Conservation (phyloP, 1,140 invertebrate genomes). For the Dermatophagoides farinae region DNA sequence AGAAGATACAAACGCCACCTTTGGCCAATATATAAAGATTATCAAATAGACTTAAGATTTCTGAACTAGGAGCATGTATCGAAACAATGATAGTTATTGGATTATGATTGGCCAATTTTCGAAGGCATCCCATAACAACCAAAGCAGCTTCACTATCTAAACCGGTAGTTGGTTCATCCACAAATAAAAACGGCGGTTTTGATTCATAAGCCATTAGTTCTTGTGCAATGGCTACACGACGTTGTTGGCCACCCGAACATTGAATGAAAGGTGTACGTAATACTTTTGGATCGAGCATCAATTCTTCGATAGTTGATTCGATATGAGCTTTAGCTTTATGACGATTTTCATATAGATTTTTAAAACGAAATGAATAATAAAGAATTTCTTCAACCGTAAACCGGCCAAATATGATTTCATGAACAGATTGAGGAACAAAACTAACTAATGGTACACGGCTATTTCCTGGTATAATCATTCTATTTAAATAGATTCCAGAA, state of each 20-base stretch:
- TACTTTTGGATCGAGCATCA: not conserved
- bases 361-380: too few relatives aligned
- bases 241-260: constrained; percentile 58
- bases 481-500: not conserved
- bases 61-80: not conserved
- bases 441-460: not conserved
- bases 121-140: not conserved
- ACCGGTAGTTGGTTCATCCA: not conserved
- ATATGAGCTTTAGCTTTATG: too few relatives aligned
- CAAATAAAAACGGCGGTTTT: not conserved
- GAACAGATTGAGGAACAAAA: too few relatives aligned
- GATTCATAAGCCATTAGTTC: constrained; percentile 29
- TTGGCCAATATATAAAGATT: constrained; percentile 12
- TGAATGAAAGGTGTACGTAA: not conserved
- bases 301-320: not conserved
- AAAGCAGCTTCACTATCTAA: not conserved
- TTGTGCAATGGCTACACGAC: constrained; percentile 76
- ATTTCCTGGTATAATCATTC: not conserved
- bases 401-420: too few relatives aligned
- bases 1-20: constrained; percentile 20
- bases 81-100: constrained; percentile 8
- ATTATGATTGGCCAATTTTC: not conserved
- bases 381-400: too few relatives aligned
- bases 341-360: too few relatives aligned
- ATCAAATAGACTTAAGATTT: not conserved